Conservation (phyloP, 2,113 vertebrate genomes). For the Pachyramphus minor region DNA sequence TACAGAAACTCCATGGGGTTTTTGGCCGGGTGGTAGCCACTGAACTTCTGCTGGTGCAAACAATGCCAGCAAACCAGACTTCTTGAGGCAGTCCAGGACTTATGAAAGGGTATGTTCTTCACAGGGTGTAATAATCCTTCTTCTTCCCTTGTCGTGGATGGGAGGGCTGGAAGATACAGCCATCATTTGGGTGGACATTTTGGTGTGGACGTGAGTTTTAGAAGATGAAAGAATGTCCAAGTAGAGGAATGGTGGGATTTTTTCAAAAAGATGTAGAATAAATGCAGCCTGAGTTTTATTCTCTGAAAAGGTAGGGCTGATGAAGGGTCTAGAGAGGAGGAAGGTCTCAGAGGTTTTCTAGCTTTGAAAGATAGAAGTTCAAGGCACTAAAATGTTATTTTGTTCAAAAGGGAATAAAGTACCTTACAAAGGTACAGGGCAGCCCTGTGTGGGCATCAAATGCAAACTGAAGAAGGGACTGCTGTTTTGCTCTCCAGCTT, state of each 20-base stretch:
- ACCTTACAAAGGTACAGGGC: neutral
- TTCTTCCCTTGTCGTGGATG: neutral
- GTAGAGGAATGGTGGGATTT: neutral
- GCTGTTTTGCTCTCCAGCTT: neutral
- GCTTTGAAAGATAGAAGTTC: neutral
- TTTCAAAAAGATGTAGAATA: neutral
- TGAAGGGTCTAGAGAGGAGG: neutral
- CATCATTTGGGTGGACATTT: neutral
- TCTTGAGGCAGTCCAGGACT: neutral
- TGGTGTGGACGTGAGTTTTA: neutral
- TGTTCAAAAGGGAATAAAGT: neutral
- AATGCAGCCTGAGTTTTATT: neutral
- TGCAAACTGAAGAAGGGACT: neutral
- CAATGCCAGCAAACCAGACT: neutral
- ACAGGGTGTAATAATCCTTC: neutral
- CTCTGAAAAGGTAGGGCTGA: neutral
- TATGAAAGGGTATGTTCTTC: neutral
- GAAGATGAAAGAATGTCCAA: neutral
- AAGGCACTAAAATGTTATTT: neutral
- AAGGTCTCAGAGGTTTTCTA: neutral
- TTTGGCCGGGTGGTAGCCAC: neutral
- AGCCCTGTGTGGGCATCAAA: neutral
- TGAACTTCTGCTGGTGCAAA: neutral
- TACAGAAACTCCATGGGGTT: neutral
- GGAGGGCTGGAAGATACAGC: neutral